Evolutionary conservation across 1,140 invertebrate genomes (phyloP), one percentile per base, ranked within the genome.

Genomic region (Bombus haemorrhoidalis): DNA sequence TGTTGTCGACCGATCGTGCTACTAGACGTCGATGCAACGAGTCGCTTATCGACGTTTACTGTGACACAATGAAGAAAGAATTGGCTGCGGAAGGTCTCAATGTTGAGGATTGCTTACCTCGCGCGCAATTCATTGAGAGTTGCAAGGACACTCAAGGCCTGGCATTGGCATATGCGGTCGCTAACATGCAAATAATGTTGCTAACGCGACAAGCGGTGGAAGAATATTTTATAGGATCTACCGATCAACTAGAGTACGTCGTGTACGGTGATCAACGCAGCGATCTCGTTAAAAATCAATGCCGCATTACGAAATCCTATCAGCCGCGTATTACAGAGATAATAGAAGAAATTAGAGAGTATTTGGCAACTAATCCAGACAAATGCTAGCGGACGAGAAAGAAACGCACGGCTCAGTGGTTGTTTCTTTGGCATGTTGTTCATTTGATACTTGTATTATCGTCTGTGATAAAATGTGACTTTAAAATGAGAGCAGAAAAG

Each of bases 171-270:
- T 90, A 85, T 37, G 43, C 64, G 6, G 18, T 75, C 1, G 8
- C 77, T 2, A 90, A 89, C 79, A 25, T 87, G 68, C 91, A 88
- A 22, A 6, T 92, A 34, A 90, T 86, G 84, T n/a, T 92, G 37
- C 22, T 92, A 13, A 41, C 78, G 18, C 41, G 28, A 3, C 12
- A 87, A 0, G n/a, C 74, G 4, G 71, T 37, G 0, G 15, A 75
- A 0, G 4, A 85, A 1, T 89, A 91, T 53, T 89, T 92, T 15
- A 28, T 28, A 3, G n/a, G 32, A 6, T 39, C 75, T 1, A 62
- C n/a, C 5, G 87, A 91, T 0, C 12, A 73, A 9, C 13, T 92
- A 4, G 77, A 91, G 9, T 1, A 86, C 6, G 28, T 83, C 10
- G 0, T 92, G 4, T 90, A 87, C 39, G 80, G 83, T 0, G 66